Conservation (phyloP, 2,797 vertebrate species). For the Meda fulgida region DNA sequence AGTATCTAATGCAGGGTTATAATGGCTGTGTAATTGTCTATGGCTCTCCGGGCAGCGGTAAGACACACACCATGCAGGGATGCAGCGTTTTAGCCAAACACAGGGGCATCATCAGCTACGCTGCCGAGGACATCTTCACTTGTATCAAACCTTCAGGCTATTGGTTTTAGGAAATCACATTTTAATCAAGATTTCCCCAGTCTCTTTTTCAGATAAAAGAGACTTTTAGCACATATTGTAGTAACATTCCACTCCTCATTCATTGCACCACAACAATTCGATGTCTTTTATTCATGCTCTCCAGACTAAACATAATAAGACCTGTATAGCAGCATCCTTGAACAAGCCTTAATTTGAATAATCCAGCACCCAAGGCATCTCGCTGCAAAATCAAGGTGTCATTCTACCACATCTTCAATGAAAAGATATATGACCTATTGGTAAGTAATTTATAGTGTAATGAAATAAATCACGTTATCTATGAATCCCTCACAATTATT, state of each 20-base stretch:
- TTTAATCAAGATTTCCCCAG: neutral
- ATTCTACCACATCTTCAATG: constrained; percentile 67
- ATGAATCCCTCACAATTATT: neutral
- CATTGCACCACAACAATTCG: neutral
- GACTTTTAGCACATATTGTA: neutral
- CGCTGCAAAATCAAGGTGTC: constrained; percentile 62
- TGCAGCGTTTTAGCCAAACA: constrained; percentile 49
- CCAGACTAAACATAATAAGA: neutral
- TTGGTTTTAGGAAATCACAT: neutral
- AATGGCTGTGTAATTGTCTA: constrained; percentile 66
- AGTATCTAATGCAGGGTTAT: constrained; percentile 64
- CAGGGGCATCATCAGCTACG: constrained; percentile 57
- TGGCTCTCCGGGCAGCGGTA: constrained; percentile 58
- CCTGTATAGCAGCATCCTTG: neutral
- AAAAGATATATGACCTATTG: constrained; percentile 70
- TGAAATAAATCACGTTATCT: neutral
- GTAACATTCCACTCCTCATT: neutral
- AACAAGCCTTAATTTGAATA: constrained; percentile 54
- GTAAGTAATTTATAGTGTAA: constrained; percentile 54
- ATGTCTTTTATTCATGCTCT: neutral
- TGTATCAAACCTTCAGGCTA: constrained; percentile 53
- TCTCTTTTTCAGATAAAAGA: neutral
- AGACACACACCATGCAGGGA: constrained; percentile 57
- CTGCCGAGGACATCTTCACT: constrained; percentile 66
- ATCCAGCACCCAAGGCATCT: constrained; percentile 54